Base-by-base conservation (phyloP, 2,888 invertebrate genomes). In the Criorhina ranunculi region DNA sequence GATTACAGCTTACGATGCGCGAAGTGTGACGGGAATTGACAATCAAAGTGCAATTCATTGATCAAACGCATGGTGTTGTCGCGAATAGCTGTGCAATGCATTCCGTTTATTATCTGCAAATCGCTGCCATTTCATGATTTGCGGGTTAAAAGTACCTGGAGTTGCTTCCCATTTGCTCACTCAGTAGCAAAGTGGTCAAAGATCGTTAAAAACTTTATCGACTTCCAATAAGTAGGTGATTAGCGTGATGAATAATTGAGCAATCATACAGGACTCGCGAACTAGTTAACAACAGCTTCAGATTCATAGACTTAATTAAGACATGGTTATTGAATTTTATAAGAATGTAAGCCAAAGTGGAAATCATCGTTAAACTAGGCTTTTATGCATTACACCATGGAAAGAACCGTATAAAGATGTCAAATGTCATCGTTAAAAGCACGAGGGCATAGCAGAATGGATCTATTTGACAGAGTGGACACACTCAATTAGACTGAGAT, bases 21-120 rank as follows among this genome's bases (percentile, higher is more conserved):
- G 17, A 59, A 66, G 82, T 72, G 78, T 72, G 82, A 82, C 78
- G 72, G 64, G 57, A 70, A 70, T 53, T 72, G 78, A 60, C 70
- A 77, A 35, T 35, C 35, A 57, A 1, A 57, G 19, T 35, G 66
- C 44, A 64, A 44, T 29, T 37, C 44, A 55, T 75, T 64, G 42
- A 57, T 46, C 44, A 64, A 37, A 69, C 44, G 29, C 5, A 51
- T 40, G 46, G 46, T 12, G 49, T 15, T 37, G 12, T 7, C 15
- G 46, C 24, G 1, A 7, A n/a, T 11, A 1, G 5, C 24, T 12
- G 44, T 35, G 37, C 9, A 12, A 42, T 51, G 51, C 35, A 24
- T 46, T 57, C 24, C 44, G 37, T 35, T 70, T 59, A 49, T 57
- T 29, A 59, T n/a, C 46, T 70, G 57, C 59, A 59, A 59, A 70